A percentile compares a stretch with the other conserved stretches of the same genome.
These are phyloP conservation scores for Dugesia japonica DNA, from an alignment of 2,888 invertebrate genomes.

Conservation along the genomic window DNA sequence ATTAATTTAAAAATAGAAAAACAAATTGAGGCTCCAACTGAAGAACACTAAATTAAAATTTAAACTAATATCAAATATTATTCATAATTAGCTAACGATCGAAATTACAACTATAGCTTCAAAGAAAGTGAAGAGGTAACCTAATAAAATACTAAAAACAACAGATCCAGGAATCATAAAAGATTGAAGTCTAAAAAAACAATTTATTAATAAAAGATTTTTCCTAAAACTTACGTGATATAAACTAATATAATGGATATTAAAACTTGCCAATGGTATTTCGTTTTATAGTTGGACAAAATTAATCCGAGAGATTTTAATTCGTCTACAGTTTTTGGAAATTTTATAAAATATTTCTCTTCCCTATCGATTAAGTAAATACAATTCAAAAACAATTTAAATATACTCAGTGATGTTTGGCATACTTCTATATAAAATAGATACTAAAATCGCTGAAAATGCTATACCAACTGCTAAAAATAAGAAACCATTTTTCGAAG, in stretches of 20 bases:
- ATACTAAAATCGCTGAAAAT: not conserved
- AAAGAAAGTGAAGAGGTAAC: conserved; percentile 82
- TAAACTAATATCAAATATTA: conserved; percentile 35
- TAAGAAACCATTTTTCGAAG: not conserved
- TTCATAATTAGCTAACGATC: conserved; percentile 43
- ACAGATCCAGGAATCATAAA: conserved; percentile 98
- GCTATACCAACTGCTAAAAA: not conserved
- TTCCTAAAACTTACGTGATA: conserved; percentile 50
- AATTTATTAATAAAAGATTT: no score
- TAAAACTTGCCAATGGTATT: conserved; percentile 76
- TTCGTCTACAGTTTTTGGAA: conserved; percentile 82
- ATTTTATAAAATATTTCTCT: conserved; percentile 67
- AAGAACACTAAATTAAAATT: conserved; percentile 64
- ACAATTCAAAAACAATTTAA: not conserved
- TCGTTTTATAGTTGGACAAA: conserved; percentile 74
- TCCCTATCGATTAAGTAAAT: conserved; percentile 54
- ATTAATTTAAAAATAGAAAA: conserved; percentile 76
- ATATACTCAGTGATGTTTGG: not conserved
- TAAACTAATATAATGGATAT: conserved; percentile 73
- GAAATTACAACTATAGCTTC: conserved; percentile 65
- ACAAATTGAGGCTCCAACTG: conserved; percentile 81
- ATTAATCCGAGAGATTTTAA: conserved; percentile 80
- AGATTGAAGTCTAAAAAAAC: conserved; percentile 58
- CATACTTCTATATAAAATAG: not conserved
- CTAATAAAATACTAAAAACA: conserved; percentile 84